Conservation (phyloP, 2,113 vertebrate genomes). For the Phylloscopus whistleri region DNA sequence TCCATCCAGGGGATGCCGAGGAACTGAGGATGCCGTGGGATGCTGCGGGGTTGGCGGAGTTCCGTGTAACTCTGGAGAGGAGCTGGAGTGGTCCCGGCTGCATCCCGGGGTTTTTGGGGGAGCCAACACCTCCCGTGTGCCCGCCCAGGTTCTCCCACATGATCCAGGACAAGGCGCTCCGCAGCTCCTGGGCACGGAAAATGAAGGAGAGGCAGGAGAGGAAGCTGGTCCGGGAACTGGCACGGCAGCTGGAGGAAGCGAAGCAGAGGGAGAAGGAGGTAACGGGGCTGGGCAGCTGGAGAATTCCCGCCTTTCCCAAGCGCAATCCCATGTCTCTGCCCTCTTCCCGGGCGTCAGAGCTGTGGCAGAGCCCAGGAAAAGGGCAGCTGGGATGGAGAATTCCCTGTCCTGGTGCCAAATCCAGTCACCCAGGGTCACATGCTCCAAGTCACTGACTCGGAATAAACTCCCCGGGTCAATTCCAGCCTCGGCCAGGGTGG, state of each 20-base stretch:
- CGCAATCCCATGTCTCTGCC: rapidly evolving
- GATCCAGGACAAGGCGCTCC: slow-evolving; percentile 84
- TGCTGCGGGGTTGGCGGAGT: too few species aligned
- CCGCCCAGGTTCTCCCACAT: slow-evolving; percentile 84
- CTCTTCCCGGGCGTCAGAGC: rapidly evolving
- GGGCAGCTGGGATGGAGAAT: background rate
- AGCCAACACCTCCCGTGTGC: background rate
- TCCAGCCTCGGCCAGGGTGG: rapidly evolving
- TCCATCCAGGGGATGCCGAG: background rate
- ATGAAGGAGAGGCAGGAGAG: slow-evolving; percentile 84
- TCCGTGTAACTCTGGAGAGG: background rate
- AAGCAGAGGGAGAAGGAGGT: slow-evolving; percentile 81
- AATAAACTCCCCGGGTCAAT: background rate
- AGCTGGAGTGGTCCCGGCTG: background rate
- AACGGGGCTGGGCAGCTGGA: background rate
- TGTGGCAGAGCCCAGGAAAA: background rate
- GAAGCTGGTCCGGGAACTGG: slow-evolving; percentile 75
- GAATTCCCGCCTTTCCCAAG: background rate
- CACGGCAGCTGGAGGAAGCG: slow-evolving; percentile 81
- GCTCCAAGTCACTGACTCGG: background rate
- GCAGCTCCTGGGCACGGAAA: slow-evolving; percentile 86
- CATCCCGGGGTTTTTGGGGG: background rate
- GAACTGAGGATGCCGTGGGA: background rate
- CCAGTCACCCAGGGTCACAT: rapidly evolving
- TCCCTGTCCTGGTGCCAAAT: background rate